These are phyloP conservation scores for Phalacrocorax aristotelis DNA, from an alignment of 2,113 vertebrate species.

Conservation along the genomic window DNA sequence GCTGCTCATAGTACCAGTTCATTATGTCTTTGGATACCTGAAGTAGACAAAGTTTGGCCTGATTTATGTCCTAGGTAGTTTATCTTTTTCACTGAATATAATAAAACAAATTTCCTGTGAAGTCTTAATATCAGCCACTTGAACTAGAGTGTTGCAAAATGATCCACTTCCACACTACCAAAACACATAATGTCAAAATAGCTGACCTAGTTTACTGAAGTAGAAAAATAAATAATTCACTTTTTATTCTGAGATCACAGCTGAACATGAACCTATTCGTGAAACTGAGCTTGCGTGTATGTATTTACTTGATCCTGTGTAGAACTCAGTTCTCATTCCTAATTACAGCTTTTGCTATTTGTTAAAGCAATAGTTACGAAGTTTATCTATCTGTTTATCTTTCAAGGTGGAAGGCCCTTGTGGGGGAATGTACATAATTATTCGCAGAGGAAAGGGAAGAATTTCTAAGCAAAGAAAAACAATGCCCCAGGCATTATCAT, in stretches of 20 bases:
- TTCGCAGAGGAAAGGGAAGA: not conserved
- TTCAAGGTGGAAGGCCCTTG: not conserved
- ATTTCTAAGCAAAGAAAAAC: conserved; percentile 20
- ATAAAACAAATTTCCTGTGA: not conserved
- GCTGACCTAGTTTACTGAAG: not conserved
- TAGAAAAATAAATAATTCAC: not conserved
- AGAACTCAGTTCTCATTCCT: not conserved
- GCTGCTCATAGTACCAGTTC: not conserved
- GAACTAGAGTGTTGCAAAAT: not conserved
- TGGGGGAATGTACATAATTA: not conserved
- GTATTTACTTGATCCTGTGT: not conserved
- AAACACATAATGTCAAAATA: not conserved
- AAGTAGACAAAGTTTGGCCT: not conserved
- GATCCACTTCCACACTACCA: not conserved
- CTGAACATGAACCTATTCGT: not conserved
- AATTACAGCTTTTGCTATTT: not conserved
- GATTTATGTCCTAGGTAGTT: not conserved
- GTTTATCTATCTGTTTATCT: not conserved
- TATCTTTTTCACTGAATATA: not conserved
- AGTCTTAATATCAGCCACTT: not conserved
- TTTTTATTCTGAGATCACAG: not conserved
- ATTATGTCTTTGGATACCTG: not conserved
- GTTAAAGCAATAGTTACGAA: not conserved
- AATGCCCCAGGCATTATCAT: not conserved
- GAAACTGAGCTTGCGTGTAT: not conserved